Evolutionary conservation across 1,140 invertebrate genomes (phyloP).

Genomic region (Euwallacea similis): DNA sequence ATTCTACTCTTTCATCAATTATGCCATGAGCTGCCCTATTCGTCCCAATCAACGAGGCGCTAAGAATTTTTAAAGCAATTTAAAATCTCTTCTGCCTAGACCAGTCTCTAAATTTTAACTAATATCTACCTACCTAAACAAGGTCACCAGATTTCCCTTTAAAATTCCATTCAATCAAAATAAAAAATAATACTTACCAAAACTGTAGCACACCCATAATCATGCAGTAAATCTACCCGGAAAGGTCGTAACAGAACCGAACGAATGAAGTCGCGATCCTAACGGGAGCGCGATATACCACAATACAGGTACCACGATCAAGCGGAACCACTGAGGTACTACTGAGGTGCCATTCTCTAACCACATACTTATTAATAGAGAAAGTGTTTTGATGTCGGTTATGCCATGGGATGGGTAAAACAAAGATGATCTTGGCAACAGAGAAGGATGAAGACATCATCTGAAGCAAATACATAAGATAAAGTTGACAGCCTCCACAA

Average conservation of each 20-base stretch:
- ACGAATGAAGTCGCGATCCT: not conserved
- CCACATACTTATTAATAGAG: slow-evolving; percentile 33
- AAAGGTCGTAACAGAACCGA: not conserved
- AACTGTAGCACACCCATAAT: slow-evolving; percentile 31
- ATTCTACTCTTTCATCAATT: no score
- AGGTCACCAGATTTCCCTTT: no score
- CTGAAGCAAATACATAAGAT: no score
- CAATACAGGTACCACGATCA: no score
- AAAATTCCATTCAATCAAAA: no score
- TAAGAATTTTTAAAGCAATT: no score
- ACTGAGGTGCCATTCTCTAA: slow-evolving; percentile 33
- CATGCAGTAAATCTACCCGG: not conserved
- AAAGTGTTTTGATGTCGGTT: slow-evolving; percentile 26
- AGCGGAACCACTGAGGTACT: slow-evolving; percentile 15
- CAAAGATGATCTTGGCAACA: slow-evolving; percentile 10
- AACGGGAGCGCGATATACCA: not conserved
- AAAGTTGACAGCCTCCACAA: not conserved
- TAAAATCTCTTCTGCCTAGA: no score
- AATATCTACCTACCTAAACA: no score
- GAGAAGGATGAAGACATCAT: not conserved
- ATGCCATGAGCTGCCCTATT: no score
- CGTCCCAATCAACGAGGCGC: no score
- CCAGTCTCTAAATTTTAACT: no score
- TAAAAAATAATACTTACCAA: slow-evolving; percentile 26
- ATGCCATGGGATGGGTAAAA: slow-evolving; percentile 30